Conservation (phyloP, 2,113 vertebrate genomes). For the Zingel zingel region DNA sequence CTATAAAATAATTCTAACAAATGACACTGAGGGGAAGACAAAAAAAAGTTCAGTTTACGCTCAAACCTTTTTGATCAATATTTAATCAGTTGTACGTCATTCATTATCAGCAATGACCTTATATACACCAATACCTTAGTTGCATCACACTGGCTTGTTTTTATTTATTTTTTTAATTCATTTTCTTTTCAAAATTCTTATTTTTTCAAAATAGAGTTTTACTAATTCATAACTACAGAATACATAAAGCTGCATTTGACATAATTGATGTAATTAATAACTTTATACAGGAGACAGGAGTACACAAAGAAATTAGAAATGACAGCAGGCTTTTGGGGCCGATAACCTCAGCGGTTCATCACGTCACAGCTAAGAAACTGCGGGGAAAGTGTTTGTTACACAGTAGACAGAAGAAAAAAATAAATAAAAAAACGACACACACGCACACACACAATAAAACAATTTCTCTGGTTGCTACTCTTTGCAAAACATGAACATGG, state of each 20-base stretch:
- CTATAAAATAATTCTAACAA: background rate
- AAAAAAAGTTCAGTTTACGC: background rate
- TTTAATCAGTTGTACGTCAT: conserved; percentile 36
- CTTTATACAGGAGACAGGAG: conserved; percentile 53
- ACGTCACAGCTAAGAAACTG: conserved; percentile 11
- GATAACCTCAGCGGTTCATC: conserved; percentile 32
- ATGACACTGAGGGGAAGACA: background rate
- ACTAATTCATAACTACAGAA: conserved; percentile 67
- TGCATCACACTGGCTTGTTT: conserved; percentile 60
- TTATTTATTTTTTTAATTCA: conserved; percentile 7
- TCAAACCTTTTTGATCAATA: background rate
- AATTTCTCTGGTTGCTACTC: background rate
- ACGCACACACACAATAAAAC: background rate
- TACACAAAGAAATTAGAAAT: conserved; percentile 36
- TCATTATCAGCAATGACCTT: conserved; percentile 54
- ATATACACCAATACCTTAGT: conserved; percentile 56
- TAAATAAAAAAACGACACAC: background rate
- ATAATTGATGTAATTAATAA: conserved; percentile 47
- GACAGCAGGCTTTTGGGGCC: conserved; percentile 23
- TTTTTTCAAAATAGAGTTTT: conserved; percentile 78
- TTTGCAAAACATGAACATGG: background rate
- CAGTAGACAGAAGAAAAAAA: background rate
- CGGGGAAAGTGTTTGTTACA: conserved; percentile 8
- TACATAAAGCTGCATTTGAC: conserved; percentile 61
- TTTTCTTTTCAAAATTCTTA: conserved; percentile 63